Base-by-base conservation (phyloP, 2,888 invertebrate species). In the Metalampra italica region DNA sequence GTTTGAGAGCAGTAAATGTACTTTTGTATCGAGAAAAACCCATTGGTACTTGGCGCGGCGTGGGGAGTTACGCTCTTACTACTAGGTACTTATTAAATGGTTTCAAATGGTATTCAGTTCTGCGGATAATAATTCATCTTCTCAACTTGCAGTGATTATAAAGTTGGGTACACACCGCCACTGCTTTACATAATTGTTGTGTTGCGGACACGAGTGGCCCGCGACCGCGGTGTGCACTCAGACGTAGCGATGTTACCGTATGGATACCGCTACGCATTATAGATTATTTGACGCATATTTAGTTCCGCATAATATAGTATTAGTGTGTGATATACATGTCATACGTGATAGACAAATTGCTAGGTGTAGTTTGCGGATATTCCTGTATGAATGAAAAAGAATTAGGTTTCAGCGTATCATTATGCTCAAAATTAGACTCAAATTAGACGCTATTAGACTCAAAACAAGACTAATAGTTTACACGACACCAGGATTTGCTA, bases 231-330 rank as follows among this genome's bases (percentile, higher is more conserved):
- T 67, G 72, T 47, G 61, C 73, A 59, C 59, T 78, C 61, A 56
- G 46, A 54, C 61, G 73, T 62, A 60, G 77, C 81, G 64, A 56
- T 55, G 54, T 68, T 74, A 72, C 75, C 64, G 73, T 70, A 64
- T 49, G 62, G 50, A 56, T 68, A 74, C 79, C 79, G 82, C 75
- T 80, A 79, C 58, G 58, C 55, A 67, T 68, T 68, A 66, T 61
- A 56, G 54, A 60, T 65, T 63, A 49, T 57, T 68, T 64, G 55
- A 64, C 65, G 67, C 60, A 53, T 56, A 59, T 22, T 22, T 22
- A 22, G 22, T 22, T 22, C 22, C 22, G 43, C 50, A 46, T 51
- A 47, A 47, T 32, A 44, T 5, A 22, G 2, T 22, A 22, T 22
- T 22, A 22, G 22, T 3, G 22, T 22, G 5, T 22, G 57, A 53